Evolutionary conservation across 2,888 invertebrate genomes (phyloP).

Genomic region (Orthonevra nobilis): DNA sequence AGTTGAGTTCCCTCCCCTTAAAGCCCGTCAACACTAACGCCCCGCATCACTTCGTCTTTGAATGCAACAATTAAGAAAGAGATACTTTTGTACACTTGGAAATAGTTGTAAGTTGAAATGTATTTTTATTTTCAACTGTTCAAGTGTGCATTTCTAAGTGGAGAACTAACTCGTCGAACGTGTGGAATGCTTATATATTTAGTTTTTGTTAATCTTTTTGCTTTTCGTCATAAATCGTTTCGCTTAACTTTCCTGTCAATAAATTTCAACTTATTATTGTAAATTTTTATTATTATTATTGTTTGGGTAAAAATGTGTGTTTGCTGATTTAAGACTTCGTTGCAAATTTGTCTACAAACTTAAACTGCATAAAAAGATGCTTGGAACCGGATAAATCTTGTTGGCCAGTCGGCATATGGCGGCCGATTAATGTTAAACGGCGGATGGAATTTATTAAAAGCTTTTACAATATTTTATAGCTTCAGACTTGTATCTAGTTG

Average conservation of each 20-base stretch:
- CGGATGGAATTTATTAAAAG: conserved; percentile 70
- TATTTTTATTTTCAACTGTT: not conserved
- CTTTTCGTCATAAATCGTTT: not conserved
- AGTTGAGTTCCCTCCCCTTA: not conserved
- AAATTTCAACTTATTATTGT: too few relatives aligned
- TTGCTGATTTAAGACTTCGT: conserved; percentile 18
- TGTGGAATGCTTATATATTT: too few relatives aligned
- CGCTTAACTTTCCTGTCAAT: too few relatives aligned
- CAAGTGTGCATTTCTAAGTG: too few relatives aligned
- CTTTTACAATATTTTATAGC: conserved; percentile 29
- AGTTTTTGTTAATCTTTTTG: conserved; percentile 5
- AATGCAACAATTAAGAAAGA: conserved; percentile 22
- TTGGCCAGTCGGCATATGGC: conserved; percentile 40
- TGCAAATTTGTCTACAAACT: not conserved
- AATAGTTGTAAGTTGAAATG: not conserved
- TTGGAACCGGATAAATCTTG: conserved; percentile 62
- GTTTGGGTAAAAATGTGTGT: not conserved
- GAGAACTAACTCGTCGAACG: too few relatives aligned
- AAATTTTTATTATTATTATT: not conserved
- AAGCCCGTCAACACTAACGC: not conserved
- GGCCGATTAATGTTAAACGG: conserved; percentile 63
- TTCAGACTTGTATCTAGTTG: conserved; percentile 6
- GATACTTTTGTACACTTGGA: not conserved
- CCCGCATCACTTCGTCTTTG: not conserved
- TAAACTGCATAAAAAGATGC: not conserved